phyloP scores from a whole-genome alignment of 2,797 vertebrate genomes.

The Nyctalus aviator region DNA sequence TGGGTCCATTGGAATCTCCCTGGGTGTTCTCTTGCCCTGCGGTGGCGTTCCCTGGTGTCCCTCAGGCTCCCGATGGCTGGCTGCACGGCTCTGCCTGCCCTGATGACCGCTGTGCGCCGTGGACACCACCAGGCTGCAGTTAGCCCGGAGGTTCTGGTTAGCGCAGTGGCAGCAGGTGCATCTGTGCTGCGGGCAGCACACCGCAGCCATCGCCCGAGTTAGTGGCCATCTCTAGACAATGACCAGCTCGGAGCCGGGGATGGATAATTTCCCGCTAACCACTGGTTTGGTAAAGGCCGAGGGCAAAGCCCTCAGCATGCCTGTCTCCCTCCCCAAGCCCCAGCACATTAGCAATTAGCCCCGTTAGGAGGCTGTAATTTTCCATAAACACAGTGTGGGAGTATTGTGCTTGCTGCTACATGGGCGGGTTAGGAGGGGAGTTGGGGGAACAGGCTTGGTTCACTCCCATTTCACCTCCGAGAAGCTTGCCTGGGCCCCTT shows the following conservation, averaged over 20 bases:
- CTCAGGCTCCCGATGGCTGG: conserved; percentile 63
- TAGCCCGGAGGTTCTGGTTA: conserved; percentile 81
- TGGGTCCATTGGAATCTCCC: conserved; percentile 11
- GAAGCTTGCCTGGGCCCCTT: not conserved
- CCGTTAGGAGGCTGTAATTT: conserved; percentile 66
- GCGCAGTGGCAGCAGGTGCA: conserved; percentile 67
- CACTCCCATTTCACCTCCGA: not conserved
- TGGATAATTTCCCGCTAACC: conserved; percentile 65
- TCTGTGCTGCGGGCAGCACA: conserved; percentile 70
- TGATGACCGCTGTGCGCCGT: conserved; percentile 69
- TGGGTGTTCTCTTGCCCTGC: conserved; percentile 41
- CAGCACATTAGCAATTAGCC: conserved; percentile 41
- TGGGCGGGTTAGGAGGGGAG: not conserved
- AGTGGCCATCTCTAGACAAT: conserved; percentile 65
- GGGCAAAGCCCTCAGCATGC: conserved; percentile 63
- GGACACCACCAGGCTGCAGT: conserved; percentile 77
- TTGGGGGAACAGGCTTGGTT: not conserved
- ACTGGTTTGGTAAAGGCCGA: conserved; percentile 66
- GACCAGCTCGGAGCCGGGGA: conserved; percentile 57
- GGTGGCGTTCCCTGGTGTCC: conserved; percentile 14
- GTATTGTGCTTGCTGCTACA: conserved; percentile 33
- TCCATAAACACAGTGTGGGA: conserved; percentile 3
- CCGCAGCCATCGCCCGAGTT: not conserved
- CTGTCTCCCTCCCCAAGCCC: conserved; percentile 54
- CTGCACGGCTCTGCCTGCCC: conserved; percentile 51